Evolutionary conservation across 2,113 vertebrate genomes (phyloP).

Genomic region (Psilopogon haemacephalus): DNA sequence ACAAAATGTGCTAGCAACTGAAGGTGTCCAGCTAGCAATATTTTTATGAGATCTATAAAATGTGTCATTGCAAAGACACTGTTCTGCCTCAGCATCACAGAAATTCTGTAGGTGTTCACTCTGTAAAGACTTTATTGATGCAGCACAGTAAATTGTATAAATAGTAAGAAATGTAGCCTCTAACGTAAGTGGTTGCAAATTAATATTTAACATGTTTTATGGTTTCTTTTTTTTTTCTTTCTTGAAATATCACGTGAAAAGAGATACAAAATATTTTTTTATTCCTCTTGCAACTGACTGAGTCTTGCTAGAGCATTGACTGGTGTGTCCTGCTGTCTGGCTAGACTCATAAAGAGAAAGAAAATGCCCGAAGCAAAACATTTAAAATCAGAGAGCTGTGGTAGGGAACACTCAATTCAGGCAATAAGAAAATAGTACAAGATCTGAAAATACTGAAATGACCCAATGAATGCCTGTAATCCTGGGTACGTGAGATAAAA

Average conservation of each 20-base stretch:
- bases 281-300: neutral
- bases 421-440: slow-evolving; percentile 19
- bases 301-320: neutral
- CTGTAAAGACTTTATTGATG: neutral
- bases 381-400: neutral
- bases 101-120: neutral
- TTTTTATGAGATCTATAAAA: neutral
- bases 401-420: slow-evolving; percentile 17
- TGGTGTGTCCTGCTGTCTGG: neutral
- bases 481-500: neutral
- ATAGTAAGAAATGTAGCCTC: neutral
- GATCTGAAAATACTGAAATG: slow-evolving; percentile 38
- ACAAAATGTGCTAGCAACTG: neutral
- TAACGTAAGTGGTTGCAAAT: neutral
- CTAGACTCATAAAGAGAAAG: neutral
- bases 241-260: neutral
- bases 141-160: neutral
- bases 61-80: neutral
- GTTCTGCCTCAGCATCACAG: neutral
- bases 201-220: neutral
- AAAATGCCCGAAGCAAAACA: slow-evolving; percentile 47
- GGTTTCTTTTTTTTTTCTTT: neutral
- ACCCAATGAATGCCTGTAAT: slow-evolving; percentile 8
- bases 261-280: neutral
- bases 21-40: neutral